These are phyloP conservation scores for Ciconia boyciana DNA, from an alignment of 2,113 vertebrate genomes.

Conservation along the genomic window DNA sequence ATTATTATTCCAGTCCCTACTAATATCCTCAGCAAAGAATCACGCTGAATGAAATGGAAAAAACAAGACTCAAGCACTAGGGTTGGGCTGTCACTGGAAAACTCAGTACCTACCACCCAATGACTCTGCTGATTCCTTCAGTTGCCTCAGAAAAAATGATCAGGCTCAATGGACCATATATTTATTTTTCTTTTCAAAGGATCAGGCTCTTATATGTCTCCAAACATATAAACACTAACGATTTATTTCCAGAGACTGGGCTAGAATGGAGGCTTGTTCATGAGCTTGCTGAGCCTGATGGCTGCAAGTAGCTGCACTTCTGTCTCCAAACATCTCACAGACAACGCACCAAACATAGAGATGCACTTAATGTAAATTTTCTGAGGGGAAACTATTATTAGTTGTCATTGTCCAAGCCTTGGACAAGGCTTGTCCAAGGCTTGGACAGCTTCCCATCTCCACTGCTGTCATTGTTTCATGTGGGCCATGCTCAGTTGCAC, in stretches of 20 bases:
- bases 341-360: not conserved
- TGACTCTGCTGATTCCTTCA: not conserved
- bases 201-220: not conserved
- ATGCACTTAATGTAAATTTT: not conserved
- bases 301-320: not conserved
- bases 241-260: not conserved
- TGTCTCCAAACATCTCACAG: not conserved
- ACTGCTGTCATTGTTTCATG: not conserved
- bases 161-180: not conserved
- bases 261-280: not conserved
- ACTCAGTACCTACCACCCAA: not conserved
- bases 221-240: not conserved
- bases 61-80: not conserved
- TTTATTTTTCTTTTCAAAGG: not conserved
- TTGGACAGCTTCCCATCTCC: slow-evolving; percentile 1
- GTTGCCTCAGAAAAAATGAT: not conserved
- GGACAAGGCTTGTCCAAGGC: not conserved
- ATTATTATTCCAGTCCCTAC: not conserved
- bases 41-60: not conserved
- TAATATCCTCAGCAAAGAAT: not conserved
- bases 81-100: not conserved
- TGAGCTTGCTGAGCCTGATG: not conserved
- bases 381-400: not conserved
- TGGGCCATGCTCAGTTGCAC: not conserved
- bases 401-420: not conserved